These are phyloP conservation scores for Pseudachorutes palmiensis DNA, from an alignment of 1,140 invertebrate genomes.

Conservation along the genomic window DNA sequence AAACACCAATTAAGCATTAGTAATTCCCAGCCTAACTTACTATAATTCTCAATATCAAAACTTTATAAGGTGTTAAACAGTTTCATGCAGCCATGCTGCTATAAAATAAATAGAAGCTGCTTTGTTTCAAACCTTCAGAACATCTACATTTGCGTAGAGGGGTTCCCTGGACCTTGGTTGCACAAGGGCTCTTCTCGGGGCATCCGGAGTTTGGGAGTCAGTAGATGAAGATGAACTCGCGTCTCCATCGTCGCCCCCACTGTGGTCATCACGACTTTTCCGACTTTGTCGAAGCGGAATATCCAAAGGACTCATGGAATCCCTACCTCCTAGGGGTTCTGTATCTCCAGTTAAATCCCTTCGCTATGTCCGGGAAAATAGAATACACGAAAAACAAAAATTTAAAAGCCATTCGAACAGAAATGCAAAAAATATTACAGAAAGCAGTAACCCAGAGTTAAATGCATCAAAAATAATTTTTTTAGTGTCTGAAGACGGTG, in stretches of 20 bases:
- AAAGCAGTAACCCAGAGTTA: too few relatives aligned
- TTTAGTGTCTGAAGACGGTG: not conserved
- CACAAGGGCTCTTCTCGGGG: constrained; percentile 19
- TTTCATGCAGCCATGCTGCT: not conserved
- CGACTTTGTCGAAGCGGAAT: constrained; percentile 3
- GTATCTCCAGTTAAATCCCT: constrained; percentile 16
- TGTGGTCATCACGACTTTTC: not conserved
- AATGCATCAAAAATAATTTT: not conserved
- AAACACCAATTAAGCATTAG: not conserved
- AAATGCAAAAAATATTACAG: constrained; percentile 23
- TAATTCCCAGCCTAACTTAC: not conserved
- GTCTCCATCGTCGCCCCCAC: constrained; percentile 26
- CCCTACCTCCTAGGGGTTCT: not conserved
- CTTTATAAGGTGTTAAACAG: too few relatives aligned
- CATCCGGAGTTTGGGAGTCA: constrained; percentile 8
- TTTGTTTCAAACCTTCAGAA: constrained; percentile 23
- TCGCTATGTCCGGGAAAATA: constrained; percentile 8
- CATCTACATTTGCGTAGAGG: constrained; percentile 37
- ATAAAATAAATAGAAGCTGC: not conserved
- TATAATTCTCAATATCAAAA: constrained; percentile 5
- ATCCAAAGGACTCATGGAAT: constrained; percentile 2
- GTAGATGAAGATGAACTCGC: constrained; percentile 20
- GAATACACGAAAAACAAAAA: not conserved
- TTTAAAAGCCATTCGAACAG: constrained; percentile 13
- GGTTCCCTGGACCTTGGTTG: constrained; percentile 36